Evolutionary conservation across 2,113 vertebrate species (phyloP).

Genomic region (Passer domesticus): DNA sequence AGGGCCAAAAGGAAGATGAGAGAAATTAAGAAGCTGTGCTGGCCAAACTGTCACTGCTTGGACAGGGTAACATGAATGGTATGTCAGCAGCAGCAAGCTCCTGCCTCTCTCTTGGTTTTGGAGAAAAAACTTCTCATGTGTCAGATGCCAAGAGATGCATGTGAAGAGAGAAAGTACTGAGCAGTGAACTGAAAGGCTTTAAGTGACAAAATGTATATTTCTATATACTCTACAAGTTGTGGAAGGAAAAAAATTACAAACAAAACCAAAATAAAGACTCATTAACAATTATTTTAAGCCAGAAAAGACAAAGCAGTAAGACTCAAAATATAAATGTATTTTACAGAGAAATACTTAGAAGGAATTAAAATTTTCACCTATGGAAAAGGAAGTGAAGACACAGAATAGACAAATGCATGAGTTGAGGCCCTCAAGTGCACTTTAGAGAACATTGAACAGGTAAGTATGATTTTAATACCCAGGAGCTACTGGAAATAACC

Average conservation of each 20-base stretch:
- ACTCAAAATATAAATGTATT: neutral
- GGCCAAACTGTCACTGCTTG: fast-evolving
- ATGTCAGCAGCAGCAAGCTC: neutral
- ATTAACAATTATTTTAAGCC: neutral
- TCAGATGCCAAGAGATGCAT: neutral
- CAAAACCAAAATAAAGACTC: neutral
- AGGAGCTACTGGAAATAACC: neutral
- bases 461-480: neutral
- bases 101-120: neutral
- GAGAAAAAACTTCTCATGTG: neutral
- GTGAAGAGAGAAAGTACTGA: neutral
- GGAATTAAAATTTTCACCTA: neutral
- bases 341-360: neutral
- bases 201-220: neutral
- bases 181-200: neutral
- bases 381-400: neutral
- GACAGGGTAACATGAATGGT: neutral
- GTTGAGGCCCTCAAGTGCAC: neutral
- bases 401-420: neutral
- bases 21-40: neutral
- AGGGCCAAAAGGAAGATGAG: neutral
- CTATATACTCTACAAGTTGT: neutral
- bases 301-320: neutral
- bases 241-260: neutral
- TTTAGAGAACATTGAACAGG: neutral